These are phyloP conservation scores for Etia nguti DNA, from an alignment of 2,113 vertebrate species.

Conservation along the genomic window DNA sequence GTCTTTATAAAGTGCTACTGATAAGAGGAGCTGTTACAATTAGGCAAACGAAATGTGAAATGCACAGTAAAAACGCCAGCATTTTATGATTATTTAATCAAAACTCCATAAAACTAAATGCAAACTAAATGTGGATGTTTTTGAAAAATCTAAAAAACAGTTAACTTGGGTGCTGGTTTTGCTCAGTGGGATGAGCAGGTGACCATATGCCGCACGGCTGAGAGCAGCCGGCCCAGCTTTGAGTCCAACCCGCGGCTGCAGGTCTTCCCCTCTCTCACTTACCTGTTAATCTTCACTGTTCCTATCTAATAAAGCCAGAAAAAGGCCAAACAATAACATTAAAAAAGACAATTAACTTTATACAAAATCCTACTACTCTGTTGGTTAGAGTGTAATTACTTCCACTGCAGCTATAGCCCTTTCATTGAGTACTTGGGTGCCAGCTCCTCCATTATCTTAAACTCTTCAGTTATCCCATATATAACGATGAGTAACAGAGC, in stretches of 20 bases:
- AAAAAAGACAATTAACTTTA: neutral
- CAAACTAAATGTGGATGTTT: neutral
- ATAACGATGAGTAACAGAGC: neutral
- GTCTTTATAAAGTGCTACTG: neutral
- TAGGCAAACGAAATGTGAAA: neutral
- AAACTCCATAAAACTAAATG: neutral
- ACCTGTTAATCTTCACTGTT: neutral
- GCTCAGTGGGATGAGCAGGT: neutral
- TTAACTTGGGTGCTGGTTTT: neutral
- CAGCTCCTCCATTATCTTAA: neutral
- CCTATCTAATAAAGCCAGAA: neutral
- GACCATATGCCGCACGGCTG: accelerated
- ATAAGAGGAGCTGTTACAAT: accelerated
- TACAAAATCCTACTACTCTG: neutral
- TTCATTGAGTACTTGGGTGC: neutral
- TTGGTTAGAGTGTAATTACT: neutral
- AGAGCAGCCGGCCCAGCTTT: neutral
- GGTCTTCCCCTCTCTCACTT: neutral
- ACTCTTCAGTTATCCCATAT: neutral
- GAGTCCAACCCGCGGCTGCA: neutral
- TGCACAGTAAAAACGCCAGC: neutral
- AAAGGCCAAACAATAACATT: neutral
- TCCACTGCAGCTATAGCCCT: neutral
- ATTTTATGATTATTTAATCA: neutral
- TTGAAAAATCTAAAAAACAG: neutral